A percentile compares a stretch with the other conserved stretches of the same genome.
These are phyloP conservation scores for Colletes latitarsis DNA, from an alignment of 1,140 invertebrate species.

Conservation along the genomic window DNA sequence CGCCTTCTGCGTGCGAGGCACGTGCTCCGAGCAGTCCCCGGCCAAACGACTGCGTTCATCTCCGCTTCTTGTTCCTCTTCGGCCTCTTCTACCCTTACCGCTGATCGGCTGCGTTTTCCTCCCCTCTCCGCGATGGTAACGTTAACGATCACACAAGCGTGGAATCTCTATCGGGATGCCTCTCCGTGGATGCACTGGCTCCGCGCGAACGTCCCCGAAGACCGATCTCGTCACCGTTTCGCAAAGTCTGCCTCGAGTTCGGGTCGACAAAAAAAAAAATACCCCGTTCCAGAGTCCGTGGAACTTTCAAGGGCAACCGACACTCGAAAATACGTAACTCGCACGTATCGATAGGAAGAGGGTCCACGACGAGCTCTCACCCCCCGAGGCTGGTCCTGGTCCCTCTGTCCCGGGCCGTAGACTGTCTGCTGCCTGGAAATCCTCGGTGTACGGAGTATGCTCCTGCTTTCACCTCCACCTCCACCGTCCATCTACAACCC, in stretches of 20 bases:
- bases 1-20: conserved; percentile 69
- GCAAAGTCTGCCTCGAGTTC: too few relatives aligned
- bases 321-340: neutral
- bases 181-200: too few relatives aligned
- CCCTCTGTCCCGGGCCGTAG: conserved; percentile 77
- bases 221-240: too few relatives aligned
- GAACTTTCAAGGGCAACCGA: conserved; percentile 41
- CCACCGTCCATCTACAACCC: conserved; percentile 53
- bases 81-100: conserved; percentile 10
- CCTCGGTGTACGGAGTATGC: conserved; percentile 75
- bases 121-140: neutral
- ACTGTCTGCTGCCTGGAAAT: conserved; percentile 77
- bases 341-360: conserved; percentile 20
- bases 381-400: conserved; percentile 65
- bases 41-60: conserved; percentile 58
- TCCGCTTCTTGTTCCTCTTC: conserved; percentile 32
- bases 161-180: neutral
- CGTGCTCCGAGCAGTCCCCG: conserved; percentile 65
- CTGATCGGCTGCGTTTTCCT: neutral
- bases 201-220: too few relatives aligned
- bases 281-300: too few relatives aligned
- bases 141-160: conserved; percentile 3
- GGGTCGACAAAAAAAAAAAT: too few relatives aligned
- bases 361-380: conserved; percentile 52
- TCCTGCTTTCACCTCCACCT: conserved; percentile 63